A percentile compares a stretch with the other conserved stretches of the same genome.
Conservation (phyloP, 2,888 invertebrate genomes). For the Listrodromus nycthemerus region DNA sequence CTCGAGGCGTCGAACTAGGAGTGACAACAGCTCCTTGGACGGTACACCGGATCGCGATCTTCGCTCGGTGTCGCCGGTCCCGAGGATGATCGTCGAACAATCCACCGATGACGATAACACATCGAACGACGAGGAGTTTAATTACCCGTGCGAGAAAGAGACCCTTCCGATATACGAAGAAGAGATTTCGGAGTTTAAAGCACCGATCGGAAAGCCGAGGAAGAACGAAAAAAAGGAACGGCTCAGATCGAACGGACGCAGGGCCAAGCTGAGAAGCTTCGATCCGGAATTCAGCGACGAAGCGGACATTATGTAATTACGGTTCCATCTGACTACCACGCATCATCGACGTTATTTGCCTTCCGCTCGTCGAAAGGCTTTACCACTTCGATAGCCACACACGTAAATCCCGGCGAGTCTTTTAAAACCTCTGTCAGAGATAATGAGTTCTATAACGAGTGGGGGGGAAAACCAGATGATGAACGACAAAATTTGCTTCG, state of each 20-base stretch:
- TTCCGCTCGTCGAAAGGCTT: slow-evolving; percentile 17
- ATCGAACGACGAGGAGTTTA: slow-evolving; percentile 37
- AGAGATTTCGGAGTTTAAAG: slow-evolving; percentile 68
- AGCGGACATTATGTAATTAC: slow-evolving; percentile 55
- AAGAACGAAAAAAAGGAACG: slow-evolving; percentile 56
- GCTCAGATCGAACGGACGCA: slow-evolving; percentile 53
- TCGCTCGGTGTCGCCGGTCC: background rate
- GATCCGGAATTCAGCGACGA: slow-evolving; percentile 76
- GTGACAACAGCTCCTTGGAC: slow-evolving; percentile 37
- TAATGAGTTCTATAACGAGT: no score
- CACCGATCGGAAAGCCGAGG: slow-evolving; percentile 62
- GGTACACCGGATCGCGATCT: background rate
- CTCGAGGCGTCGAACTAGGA: slow-evolving; percentile 59
- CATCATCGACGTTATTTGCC: background rate
- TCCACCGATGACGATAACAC: slow-evolving; percentile 65
- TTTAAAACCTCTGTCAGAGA: background rate
- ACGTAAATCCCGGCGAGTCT: background rate
- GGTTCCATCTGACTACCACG: background rate
- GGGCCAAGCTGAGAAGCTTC: slow-evolving; percentile 55
- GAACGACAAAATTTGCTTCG: background rate
- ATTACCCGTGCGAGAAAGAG: slow-evolving; percentile 16
- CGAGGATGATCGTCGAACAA: slow-evolving; percentile 54
- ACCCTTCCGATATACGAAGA: slow-evolving; percentile 33
- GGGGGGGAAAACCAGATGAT: no score
- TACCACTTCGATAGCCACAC: background rate